Evolutionary conservation across 2,113 vertebrate genomes (phyloP).

Genomic region (Porphyrio hochstetteri): DNA sequence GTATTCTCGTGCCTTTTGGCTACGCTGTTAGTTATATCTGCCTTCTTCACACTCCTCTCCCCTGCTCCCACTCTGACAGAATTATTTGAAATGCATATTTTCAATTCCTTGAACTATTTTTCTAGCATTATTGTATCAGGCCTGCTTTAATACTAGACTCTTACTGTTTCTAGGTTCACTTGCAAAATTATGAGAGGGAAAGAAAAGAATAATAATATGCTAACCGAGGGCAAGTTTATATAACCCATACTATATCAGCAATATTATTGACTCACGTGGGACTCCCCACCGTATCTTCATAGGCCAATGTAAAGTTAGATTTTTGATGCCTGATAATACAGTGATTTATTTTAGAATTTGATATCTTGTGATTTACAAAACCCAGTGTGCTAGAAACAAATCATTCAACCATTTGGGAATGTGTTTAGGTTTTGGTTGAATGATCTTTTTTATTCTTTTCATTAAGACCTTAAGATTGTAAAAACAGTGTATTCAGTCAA

Average conservation of each 20-base stretch:
- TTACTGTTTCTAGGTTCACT: background rate
- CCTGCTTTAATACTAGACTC: background rate
- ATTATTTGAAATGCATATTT: background rate
- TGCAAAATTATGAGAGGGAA: background rate
- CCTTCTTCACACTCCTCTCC: background rate
- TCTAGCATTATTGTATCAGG: background rate
- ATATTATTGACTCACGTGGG: background rate
- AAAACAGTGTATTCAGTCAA: background rate
- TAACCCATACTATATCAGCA: slow-evolving; percentile 23
- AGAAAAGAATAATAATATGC: slow-evolving; percentile 43
- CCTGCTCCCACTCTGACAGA: background rate
- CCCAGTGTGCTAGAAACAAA: background rate
- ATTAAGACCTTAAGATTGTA: background rate
- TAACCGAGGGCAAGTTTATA: slow-evolving; percentile 29
- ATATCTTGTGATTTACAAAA: slow-evolving; percentile 39
- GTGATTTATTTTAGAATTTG: slow-evolving; percentile 47
- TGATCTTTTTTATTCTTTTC: background rate
- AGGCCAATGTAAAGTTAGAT: slow-evolving; percentile 13
- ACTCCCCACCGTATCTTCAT: background rate
- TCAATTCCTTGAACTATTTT: background rate
- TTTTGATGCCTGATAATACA: slow-evolving; percentile 20
- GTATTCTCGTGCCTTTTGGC: background rate
- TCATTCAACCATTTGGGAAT: background rate
- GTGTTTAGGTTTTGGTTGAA: background rate
- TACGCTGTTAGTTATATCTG: background rate